Conservation (phyloP, 2,797 vertebrate genomes). For the Otus scops region DNA sequence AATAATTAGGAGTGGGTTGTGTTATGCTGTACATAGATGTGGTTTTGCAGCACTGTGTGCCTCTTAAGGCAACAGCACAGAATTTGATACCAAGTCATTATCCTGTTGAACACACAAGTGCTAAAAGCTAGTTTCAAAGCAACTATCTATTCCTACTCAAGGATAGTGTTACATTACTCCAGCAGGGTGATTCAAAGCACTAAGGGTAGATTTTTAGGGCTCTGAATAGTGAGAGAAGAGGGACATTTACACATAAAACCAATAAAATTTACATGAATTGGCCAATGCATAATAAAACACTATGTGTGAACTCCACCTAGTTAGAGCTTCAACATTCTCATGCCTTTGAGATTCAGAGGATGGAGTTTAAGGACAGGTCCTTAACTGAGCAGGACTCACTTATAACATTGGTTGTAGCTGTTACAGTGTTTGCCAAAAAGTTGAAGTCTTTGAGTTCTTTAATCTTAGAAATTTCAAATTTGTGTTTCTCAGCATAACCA, state of each 20-base stretch:
- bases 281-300: not conserved
- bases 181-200: not conserved
- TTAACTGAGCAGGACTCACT: not conserved
- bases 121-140: not conserved
- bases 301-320: not conserved
- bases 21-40: not conserved
- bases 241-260: not conserved
- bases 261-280: conserved; percentile 18
- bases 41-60: not conserved
- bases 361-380: not conserved
- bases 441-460: not conserved
- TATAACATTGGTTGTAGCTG: not conserved
- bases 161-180: not conserved
- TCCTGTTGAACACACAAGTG: not conserved
- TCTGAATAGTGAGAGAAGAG: not conserved
- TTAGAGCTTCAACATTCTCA: not conserved
- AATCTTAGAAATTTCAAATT: not conserved
- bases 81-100: not conserved
- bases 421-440: not conserved
- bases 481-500: not conserved
- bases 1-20: conserved; percentile 48
- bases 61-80: not conserved
- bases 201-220: not conserved
- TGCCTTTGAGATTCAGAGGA: not conserved
- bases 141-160: not conserved